These are phyloP conservation scores for Beaufortia kweichowensis DNA, from an alignment of 2,113 vertebrate species.

Conservation along the genomic window DNA sequence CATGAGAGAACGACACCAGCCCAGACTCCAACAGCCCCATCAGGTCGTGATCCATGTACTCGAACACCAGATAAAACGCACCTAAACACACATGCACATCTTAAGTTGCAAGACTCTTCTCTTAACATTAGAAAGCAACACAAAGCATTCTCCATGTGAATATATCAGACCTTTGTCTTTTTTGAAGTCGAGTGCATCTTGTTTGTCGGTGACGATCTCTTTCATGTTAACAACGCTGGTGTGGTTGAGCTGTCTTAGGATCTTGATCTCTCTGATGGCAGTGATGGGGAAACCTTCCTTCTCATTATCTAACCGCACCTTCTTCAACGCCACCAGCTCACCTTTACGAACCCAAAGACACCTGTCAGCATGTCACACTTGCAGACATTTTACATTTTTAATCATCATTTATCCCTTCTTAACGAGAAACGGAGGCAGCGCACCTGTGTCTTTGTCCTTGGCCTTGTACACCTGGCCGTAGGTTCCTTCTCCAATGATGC, in stretches of 20 bases:
- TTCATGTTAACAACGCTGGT: conserved; percentile 99
- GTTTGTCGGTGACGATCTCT: conserved; percentile 98
- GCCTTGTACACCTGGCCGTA: conserved; percentile 99
- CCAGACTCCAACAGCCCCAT: conserved; percentile 98
- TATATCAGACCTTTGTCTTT: conserved; percentile 90
- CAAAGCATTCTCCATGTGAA: not conserved
- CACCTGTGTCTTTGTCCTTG: conserved; percentile 96
- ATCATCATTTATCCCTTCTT: too few relatives aligned
- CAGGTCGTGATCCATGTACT: conserved; percentile 99
- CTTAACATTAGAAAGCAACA: too few relatives aligned
- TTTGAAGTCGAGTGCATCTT: conserved; percentile 98
- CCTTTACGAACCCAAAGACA: conserved; percentile 67
- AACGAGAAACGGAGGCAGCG: not conserved
- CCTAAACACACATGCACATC: conserved; percentile 63
- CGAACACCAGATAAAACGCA: conserved; percentile 98
- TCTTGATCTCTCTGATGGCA: conserved; percentile 97
- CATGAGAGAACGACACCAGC: conserved; percentile 95
- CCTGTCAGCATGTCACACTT: not conserved
- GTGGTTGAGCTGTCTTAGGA: conserved; percentile 94
- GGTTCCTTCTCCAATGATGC: conserved; percentile 96
- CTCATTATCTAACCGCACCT: conserved; percentile 96
- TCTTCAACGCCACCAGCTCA: conserved; percentile 95
- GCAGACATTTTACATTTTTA: not conserved
- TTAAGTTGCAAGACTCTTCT: not conserved
- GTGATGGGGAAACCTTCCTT: conserved; percentile 99